Conservation (phyloP, 30 jellyfish, hydroid and myxozoan species). For the Morbakka virulenta region DNA sequence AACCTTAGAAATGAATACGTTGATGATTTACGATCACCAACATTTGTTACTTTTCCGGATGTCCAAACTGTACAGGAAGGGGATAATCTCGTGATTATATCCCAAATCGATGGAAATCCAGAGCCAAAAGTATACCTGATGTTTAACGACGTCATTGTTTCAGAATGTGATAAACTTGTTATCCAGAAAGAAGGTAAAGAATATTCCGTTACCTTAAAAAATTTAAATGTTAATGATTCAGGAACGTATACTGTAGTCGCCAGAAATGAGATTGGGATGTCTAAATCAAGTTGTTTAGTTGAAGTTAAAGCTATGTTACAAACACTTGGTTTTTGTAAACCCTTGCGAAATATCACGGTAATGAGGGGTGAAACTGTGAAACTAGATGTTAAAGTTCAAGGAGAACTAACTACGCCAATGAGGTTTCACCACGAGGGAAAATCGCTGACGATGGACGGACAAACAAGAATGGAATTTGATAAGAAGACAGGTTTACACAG, state of each 20-base stretch:
- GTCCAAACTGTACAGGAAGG: conserved; percentile 54
- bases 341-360: conserved; percentile 46
- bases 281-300: conserved; percentile 56
- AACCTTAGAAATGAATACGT: background rate
- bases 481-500: conserved; percentile 17
- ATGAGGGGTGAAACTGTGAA: conserved; percentile 57
- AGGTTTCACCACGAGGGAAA: conserved; percentile 72
- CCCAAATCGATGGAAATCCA: conserved; percentile 52
- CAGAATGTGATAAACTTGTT: conserved; percentile 26
- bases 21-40: conserved; percentile 12
- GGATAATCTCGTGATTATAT: conserved; percentile 31
- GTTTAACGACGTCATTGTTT: conserved; percentile 62
- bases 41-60: conserved; percentile 13
- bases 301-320: conserved; percentile 37
- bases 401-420: conserved; percentile 81
- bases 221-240: conserved; percentile 55
- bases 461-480: background rate
- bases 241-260: conserved; percentile 80
- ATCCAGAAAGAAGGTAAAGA: conserved; percentile 13
- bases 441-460: too few relatives aligned
- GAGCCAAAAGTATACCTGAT: conserved; percentile 63
- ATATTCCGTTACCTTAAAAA: conserved; percentile 24
- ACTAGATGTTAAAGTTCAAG: conserved; percentile 61
- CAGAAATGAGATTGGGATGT: conserved; percentile 49
- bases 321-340: conserved; percentile 59